A percentile compares a stretch with the other conserved stretches of the same genome.
These are phyloP conservation scores for Silurus glanis DNA, from an alignment of 2,113 vertebrate genomes.

Conservation along the genomic window DNA sequence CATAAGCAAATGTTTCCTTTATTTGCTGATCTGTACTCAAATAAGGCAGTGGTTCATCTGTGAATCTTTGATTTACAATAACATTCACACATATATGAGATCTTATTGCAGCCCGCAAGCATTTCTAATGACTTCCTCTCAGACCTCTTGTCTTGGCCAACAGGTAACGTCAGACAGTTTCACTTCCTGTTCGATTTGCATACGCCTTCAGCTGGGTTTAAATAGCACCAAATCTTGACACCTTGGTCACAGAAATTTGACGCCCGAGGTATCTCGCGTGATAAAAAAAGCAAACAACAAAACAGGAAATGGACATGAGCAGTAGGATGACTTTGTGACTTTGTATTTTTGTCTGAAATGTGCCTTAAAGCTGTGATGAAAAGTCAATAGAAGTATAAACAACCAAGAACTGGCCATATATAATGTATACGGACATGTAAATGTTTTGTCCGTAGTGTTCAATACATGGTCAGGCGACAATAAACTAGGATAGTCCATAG, in stretches of 20 bases:
- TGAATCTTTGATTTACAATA: neutral
- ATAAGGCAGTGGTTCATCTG: neutral
- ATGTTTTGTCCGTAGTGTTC: neutral
- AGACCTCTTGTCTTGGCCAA: neutral
- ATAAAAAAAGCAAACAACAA: neutral
- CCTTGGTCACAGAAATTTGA: neutral
- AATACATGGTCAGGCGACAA: neutral
- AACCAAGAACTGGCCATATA: neutral
- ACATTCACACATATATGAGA: neutral
- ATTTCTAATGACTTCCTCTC: conserved; percentile 38
- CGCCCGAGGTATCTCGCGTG: neutral
- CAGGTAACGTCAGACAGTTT: conserved; percentile 13
- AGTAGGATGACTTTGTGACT: neutral
- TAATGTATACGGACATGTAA: neutral
- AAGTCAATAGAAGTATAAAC: neutral
- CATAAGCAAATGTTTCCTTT: neutral
- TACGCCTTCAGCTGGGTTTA: neutral
- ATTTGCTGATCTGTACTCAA: neutral
- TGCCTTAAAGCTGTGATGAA: neutral
- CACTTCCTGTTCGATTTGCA: conserved; percentile 68
- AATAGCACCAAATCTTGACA: neutral
- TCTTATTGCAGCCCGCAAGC: neutral
- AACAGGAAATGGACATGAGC: neutral
- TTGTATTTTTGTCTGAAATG: neutral
- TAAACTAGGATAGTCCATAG: neutral